A percentile compares a stretch with the other conserved stretches of the same genome.
Evolutionary conservation across 2,888 invertebrate species (phyloP).

Genomic region (Latrodectus hesperus): DNA sequence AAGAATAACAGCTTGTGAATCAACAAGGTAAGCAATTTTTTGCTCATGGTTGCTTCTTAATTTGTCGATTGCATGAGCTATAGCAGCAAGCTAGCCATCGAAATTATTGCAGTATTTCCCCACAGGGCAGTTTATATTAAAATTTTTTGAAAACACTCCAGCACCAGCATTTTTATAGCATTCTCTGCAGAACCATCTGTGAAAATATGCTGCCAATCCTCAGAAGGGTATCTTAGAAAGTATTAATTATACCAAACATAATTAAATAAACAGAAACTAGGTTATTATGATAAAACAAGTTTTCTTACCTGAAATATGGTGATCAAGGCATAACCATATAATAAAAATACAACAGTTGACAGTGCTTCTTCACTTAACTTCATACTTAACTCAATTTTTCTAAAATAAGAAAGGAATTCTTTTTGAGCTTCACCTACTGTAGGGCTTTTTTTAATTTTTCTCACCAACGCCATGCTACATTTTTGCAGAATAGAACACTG

Average conservation of each 20-base stretch:
- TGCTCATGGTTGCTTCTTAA: no score
- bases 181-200: background rate
- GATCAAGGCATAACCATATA: constrained; percentile 34
- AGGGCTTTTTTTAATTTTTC: constrained; percentile 15
- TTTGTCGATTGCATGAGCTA: no score
- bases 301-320: constrained; percentile 48
- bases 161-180: no score
- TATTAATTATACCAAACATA: background rate
- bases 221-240: background rate
- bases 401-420: constrained; percentile 28
- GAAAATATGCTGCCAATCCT: background rate
- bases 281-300: background rate
- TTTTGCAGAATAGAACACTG: constrained; percentile 27
- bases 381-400: background rate
- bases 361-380: constrained; percentile 23
- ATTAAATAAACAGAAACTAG: background rate
- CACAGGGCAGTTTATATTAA: no score
- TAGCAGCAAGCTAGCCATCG: no score
- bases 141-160: no score
- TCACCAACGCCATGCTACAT: constrained; percentile 20
- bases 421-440: constrained; percentile 10
- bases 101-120: no score
- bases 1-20: no score
- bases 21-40: no score
- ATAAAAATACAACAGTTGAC: constrained; percentile 31